Evolutionary conservation across 2,797 vertebrate species (phyloP).

Genomic region (Lacerta agilis): DNA sequence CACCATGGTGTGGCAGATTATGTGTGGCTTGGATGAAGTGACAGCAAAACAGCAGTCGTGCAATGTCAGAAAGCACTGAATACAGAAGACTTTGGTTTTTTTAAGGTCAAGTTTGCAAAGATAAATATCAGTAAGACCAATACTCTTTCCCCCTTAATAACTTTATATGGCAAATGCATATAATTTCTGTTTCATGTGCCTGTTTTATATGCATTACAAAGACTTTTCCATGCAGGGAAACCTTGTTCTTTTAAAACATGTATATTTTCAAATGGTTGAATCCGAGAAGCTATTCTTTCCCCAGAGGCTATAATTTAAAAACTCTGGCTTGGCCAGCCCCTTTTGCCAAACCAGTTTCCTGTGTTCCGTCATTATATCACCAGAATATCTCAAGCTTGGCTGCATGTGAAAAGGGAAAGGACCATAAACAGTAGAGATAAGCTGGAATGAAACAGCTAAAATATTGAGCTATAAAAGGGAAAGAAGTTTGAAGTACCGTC

Average conservation of each 20-base stretch:
- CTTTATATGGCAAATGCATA: background rate
- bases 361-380: conserved; percentile 65
- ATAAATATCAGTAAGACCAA: background rate
- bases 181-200: background rate
- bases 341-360: conserved; percentile 54
- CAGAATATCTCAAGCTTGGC: conserved; percentile 73
- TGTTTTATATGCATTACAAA: background rate
- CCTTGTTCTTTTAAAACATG: conserved; percentile 24
- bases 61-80: background rate
- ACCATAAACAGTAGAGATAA: conserved; percentile 44
- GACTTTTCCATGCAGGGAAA: background rate
- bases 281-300: conserved; percentile 7
- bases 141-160: background rate
- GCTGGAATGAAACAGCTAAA: conserved; percentile 45
- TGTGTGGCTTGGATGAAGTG: conserved; percentile 40
- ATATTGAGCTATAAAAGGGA: conserved; percentile 24
- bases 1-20: background rate
- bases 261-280: conserved; percentile 36
- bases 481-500: conserved; percentile 53
- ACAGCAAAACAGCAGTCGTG: conserved; percentile 11
- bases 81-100: background rate
- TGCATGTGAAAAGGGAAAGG: conserved; percentile 55
- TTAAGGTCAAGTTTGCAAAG: background rate
- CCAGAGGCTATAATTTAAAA: conserved; percentile 37
- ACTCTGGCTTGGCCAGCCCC: background rate